Evolutionary conservation across 2,113 vertebrate genomes (phyloP), one percentile per base, ranked within the genome.

Genomic region (Noturus placidus): DNA sequence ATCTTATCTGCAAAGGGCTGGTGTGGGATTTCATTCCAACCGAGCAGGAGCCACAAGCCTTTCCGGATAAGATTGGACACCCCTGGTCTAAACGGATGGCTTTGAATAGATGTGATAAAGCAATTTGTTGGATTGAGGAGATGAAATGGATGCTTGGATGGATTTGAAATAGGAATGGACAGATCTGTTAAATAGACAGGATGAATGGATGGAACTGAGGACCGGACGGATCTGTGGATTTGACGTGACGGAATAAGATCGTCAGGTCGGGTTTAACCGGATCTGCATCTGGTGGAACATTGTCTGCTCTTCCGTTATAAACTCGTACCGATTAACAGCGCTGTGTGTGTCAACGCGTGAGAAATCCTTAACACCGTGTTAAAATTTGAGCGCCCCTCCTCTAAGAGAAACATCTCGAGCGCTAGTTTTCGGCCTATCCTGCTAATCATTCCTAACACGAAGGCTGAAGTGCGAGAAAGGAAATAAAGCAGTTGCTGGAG

Each of bases 271-370:
- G 56, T 42, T 81, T 61, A 38, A 0, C 11, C 14, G 20, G 10
- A 38, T n/a, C 76, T 54, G 76, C 33, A 42, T 33, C 57, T 61
- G 33, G 79, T 82, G 33, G 79, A 82, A 61, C 33, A 82, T 82
- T 82, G 33, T 27, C 79, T 61, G 15, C 56, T 7, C 20, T 2
- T 30, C 27, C 35, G 79, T 82, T 15, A 82, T 25, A 82, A 82
- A 61, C 20, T 8, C n/a, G 0, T 82, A 82, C 79, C 59, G 78
- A 81, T 81, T 81, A 81, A 30, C 77, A 30, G 77, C 27, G 9
- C 17, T 15, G 79, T 2, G 56, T 81, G 79, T 22, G 38, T 30
- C 38, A 59, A 81, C 8, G 5, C 2, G 56, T 30, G 56, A 35
- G 22, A 82, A 82, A 82, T 82, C 79, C 11, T 38, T 82, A 82